A percentile compares a stretch with the other conserved stretches of the same genome.
These are phyloP conservation scores for Diuraphis noxia DNA, from an alignment of 1,140 invertebrate species.

Conservation along the genomic window DNA sequence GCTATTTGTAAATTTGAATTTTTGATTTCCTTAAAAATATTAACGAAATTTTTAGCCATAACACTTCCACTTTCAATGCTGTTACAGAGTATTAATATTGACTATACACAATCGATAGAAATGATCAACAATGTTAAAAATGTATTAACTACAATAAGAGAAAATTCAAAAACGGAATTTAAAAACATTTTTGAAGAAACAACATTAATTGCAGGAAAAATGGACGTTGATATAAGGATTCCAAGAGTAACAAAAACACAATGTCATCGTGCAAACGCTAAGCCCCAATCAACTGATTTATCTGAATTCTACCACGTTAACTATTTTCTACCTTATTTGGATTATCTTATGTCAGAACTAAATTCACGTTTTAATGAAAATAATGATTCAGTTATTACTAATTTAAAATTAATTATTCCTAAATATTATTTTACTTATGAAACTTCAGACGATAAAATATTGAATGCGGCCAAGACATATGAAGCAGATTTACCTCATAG, in stretches of 20 bases:
- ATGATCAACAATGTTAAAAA: slow-evolving; percentile 40
- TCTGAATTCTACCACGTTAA: slow-evolving; percentile 35
- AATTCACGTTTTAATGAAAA: no score
- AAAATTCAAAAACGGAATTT: slow-evolving; percentile 29
- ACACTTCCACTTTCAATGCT: slow-evolving; percentile 20
- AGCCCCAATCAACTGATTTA: background rate
- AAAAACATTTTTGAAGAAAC: slow-evolving; percentile 32
- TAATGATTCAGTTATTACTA: no score
- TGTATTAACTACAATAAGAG: slow-evolving; percentile 25
- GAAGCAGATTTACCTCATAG: slow-evolving; percentile 28
- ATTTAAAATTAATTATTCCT: background rate
- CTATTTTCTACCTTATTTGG: slow-evolving; percentile 36
- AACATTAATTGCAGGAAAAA: slow-evolving; percentile 24
- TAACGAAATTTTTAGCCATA: slow-evolving; percentile 27
- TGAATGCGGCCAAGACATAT: slow-evolving; percentile 22
- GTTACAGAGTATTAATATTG: slow-evolving; percentile 45
- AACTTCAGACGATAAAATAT: slow-evolving; percentile 30
- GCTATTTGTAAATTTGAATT: slow-evolving; percentile 20
- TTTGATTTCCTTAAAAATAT: slow-evolving; percentile 27
- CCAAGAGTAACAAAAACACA: slow-evolving; percentile 39
- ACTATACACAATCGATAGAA: slow-evolving; percentile 26
- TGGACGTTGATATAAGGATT: slow-evolving; percentile 25
- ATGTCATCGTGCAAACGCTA: background rate
- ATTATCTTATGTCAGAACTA: slow-evolving; percentile 12
- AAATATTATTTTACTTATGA: slow-evolving; percentile 30